A percentile compares a stretch with the other conserved stretches of the same genome.
These are phyloP conservation scores for Troglohyphantes excavatus DNA, from an alignment of 2,888 invertebrate genomes.

Conservation along the genomic window DNA sequence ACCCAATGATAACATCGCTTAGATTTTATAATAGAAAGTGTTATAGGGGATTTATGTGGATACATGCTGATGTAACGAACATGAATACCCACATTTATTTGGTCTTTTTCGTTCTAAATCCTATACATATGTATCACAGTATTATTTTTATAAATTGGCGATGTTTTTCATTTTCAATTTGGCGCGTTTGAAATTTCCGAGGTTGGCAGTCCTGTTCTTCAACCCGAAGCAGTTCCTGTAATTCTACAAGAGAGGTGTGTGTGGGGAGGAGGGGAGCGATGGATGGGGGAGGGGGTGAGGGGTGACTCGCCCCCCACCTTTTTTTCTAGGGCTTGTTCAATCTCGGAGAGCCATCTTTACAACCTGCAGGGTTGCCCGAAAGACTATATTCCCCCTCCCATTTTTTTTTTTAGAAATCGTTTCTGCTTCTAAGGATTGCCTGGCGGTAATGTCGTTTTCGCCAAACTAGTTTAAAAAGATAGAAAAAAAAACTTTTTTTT, in stretches of 20 bases:
- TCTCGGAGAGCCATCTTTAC: slow-evolving; percentile 66
- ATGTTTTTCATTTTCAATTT: too few species aligned
- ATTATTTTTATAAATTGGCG: too few species aligned
- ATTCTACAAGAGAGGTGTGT: slow-evolving; percentile 33
- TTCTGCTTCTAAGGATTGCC: slow-evolving; percentile 19
- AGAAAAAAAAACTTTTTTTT: background rate
- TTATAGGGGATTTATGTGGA: too few species aligned
- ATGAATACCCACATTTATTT: too few species aligned
- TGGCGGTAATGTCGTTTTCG: slow-evolving; percentile 33
- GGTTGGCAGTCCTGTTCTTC: background rate
- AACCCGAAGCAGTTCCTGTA: slow-evolving; percentile 63
- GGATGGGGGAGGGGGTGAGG: slow-evolving; percentile 7
- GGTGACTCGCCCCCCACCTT: background rate
- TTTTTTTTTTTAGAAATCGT: background rate
- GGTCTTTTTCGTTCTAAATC: too few species aligned
- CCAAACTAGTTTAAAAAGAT: slow-evolving; percentile 30
- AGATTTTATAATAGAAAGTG: too few species aligned
- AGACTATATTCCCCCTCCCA: background rate
- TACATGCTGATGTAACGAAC: too few species aligned
- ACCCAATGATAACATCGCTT: too few species aligned
- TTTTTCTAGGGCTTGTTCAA: slow-evolving; percentile 45
- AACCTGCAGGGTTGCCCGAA: slow-evolving; percentile 59
- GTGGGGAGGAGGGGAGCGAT: background rate
- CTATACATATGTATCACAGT: too few species aligned
- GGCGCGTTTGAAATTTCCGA: too few species aligned